Percentiles rank a stretch among this genome's conserved stretches.
phyloP scores from a whole-genome alignment of 2,797 vertebrate species.

The Karalla daura region DNA sequence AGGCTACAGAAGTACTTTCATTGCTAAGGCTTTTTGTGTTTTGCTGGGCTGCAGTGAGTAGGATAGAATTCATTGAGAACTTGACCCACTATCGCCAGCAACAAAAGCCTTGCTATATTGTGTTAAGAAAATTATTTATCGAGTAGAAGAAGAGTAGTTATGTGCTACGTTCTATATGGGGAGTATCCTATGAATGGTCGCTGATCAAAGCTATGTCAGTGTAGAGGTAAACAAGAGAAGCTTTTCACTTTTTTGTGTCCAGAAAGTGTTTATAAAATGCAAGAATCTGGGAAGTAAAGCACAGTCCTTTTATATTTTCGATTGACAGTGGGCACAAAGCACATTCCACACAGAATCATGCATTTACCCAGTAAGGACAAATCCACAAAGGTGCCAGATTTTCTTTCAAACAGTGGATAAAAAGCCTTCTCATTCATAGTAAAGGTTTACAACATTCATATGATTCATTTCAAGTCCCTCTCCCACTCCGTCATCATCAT shows the following conservation, averaged over 20 bases:
- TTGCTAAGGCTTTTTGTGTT: neutral
- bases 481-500: too few species aligned
- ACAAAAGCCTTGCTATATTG: neutral
- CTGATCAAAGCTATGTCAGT: neutral
- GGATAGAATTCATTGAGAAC: neutral
- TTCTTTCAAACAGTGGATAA: too few species aligned
- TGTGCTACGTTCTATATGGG: neutral
- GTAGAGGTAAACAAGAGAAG: neutral
- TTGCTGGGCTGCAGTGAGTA: constrained; percentile 1
- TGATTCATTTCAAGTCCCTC: too few species aligned
- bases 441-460: constrained; percentile 53
- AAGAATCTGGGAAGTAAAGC: neutral
- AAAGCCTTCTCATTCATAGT: too few species aligned
- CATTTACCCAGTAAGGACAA: constrained; percentile 28
- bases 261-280: constrained; percentile 6
- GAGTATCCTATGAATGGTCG: neutral
- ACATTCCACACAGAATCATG: constrained; percentile 14
- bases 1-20: neutral
- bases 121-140: neutral
- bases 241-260: neutral
- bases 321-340: constrained; percentile 2
- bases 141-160: neutral
- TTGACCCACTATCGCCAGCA: neutral
- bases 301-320: constrained; percentile 9
- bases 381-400: constrained; percentile 28